Conservation (phyloP, 2,888 invertebrate genomes). For the Phaonia tiefii region DNA sequence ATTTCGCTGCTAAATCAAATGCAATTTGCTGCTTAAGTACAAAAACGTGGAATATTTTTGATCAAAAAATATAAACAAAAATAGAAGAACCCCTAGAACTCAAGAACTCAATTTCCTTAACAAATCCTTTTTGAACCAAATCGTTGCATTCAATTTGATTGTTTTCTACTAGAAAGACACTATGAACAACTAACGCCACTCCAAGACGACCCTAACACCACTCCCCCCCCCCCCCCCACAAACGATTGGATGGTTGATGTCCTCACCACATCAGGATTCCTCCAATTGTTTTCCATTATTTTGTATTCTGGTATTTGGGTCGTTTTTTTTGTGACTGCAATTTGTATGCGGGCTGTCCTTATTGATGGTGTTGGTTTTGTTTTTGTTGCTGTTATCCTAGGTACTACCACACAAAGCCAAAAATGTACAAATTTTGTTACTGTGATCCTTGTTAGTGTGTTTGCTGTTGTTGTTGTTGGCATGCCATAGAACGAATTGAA, state of each 20-base stretch:
- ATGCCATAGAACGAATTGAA: not conserved
- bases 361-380: not conserved
- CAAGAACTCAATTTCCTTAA: conserved; percentile 15
- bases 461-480: not conserved
- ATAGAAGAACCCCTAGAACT: not conserved
- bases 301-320: not conserved
- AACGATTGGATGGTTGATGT: not conserved
- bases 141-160: conserved; percentile 22
- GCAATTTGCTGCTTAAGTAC: not conserved
- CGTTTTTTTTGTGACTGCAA: not conserved
- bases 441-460: not conserved
- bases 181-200: too few relatives aligned
- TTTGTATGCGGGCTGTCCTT: not conserved
- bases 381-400: not conserved
- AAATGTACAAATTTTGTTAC: conserved; percentile 3
- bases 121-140: conserved; percentile 20
- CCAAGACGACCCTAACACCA: not conserved
- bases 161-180: conserved; percentile 14
- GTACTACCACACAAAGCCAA: not conserved
- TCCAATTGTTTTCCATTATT: conserved; percentile 13
- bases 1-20: not conserved
- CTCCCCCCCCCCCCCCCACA: too few relatives aligned
- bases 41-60: too few relatives aligned
- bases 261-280: not conserved
- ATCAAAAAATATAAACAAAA: not conserved